Evolutionary conservation across 2,113 vertebrate species (phyloP), one percentile per base, ranked within the genome.

Genomic region (Podarcis muralis): DNA sequence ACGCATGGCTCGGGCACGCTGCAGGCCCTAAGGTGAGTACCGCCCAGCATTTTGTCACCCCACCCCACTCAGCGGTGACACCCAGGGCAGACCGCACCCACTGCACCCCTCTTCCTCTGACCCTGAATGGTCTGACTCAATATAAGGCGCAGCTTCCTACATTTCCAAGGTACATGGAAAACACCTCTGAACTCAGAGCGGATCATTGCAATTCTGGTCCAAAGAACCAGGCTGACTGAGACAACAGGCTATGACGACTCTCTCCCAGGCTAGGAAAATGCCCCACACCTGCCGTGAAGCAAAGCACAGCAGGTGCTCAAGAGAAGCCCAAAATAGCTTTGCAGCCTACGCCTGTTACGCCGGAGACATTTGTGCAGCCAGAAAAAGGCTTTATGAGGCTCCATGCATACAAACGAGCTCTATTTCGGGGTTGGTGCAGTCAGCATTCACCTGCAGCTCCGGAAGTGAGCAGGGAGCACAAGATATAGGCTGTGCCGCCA

Each of bases 211-310:
- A 8, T 1, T 0, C 83, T 88, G 1, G 1, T 81, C 89, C 83
- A 0, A 20, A 74, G 43, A 18, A 53, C 0, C 40, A 5, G 7
- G 62, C 69, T 85, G 15, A 68, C 5, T 0, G 76, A 87, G 90
- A 89, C 78, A 77, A 83, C 82, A 81, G 11, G 37, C 89, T 86
- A 79, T 3, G 90, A 88, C 76, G 85, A 92, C 83, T 83, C 40
- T 86, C 83, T 57, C 3, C 15, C 77, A 59, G 30, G 37, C 69
- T 0, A 71, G 30, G 18, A 59, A 25, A 82, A 66, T 0, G 0
- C 2, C 40, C 90, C 65, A 25, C 1, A 72, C 62, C 81, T 43
- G 85, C 32, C 15, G 18, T 30, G 71, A n/a, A 71, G 74, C 74
- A 35, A 35, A 66, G 53, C 4, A 12, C 13, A 53, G 32, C 81